Base-by-base conservation (phyloP, 2,113 vertebrate species). In the Pyxicephalus adspersus region DNA sequence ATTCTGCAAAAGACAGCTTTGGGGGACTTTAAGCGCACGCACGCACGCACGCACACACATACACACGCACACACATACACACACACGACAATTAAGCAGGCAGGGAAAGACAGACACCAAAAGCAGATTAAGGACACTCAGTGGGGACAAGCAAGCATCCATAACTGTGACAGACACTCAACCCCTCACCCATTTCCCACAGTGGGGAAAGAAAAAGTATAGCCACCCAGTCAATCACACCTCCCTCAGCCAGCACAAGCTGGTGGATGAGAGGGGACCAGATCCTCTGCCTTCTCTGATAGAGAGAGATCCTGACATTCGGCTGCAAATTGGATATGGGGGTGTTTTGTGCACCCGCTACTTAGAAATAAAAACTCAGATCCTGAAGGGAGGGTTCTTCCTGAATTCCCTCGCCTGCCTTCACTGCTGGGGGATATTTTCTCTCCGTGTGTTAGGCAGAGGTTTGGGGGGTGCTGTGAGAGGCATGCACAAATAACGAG, bases 401-500 rank as follows among this genome's bases (percentile, higher is more conserved):
- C 74, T 45, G 38, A 13, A 45, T 74, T 64, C 79, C 79, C 67
- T 45, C 51, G n/a, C 68, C 79, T 81, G 68, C 79, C 68, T 81
- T 81, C 79, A 64, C 68, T 81, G 60, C 79, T 65, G 70, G 61
- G 77, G 51, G 61, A 74, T 73, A 74, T 66, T 73, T 65, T n/a
- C 79, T 58, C 73, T 74, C 70, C 70, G 45, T 73, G 60, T 81
- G 57, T 63, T 81, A 81, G 79, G 79, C 79, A 74, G 68, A 74
- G 57, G 79, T 57, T 65, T 73, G 63, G 79, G 70, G 78, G 79
- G 50, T 65, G 70, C 70, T 81, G 79, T 81, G 70, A 81, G 79
- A 73, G 79, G 79, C 79, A 81, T 81, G 79, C 79, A 81, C 79
- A 81, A 81, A 81, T 65, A 74, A 81, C 61, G 51, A 81, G 79